Evolutionary conservation across 2,888 invertebrate species (phyloP).

Genomic region (Blastobasis lacticolella): DNA sequence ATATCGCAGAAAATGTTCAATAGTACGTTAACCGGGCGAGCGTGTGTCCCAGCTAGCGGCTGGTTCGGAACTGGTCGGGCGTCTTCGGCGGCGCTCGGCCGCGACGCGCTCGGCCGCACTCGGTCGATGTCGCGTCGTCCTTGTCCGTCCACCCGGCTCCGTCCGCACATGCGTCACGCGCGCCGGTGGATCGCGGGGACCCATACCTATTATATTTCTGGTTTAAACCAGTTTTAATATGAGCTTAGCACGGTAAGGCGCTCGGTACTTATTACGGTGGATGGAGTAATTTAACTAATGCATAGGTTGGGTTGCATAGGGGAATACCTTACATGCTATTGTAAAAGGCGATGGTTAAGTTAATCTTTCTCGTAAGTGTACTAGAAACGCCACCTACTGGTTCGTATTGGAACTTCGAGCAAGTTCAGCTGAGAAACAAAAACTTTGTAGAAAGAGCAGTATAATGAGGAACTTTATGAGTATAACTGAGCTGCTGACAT

Average conservation of each 20-base stretch:
- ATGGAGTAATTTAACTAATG: too few species aligned
- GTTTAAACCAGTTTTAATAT: constrained; percentile 4
- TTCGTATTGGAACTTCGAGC: too few species aligned
- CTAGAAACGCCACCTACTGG: too few species aligned
- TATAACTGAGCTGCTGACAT: too few species aligned
- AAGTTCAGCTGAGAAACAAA: too few species aligned
- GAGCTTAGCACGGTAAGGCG: not conserved
- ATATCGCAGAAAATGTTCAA: constrained; percentile 61
- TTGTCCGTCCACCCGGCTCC: constrained; percentile 34
- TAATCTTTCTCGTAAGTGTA: too few species aligned
- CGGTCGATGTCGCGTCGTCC: constrained; percentile 11
- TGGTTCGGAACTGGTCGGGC: constrained; percentile 60
- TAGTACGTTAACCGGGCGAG: constrained; percentile 47
- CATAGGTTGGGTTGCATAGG: too few species aligned
- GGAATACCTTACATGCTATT: too few species aligned
- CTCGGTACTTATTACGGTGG: too few species aligned
- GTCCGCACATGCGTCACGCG: constrained; percentile 44
- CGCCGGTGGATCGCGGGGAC: constrained; percentile 19
- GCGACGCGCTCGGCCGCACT: constrained; percentile 9
- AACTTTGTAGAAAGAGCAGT: too few species aligned
- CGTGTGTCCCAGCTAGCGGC: constrained; percentile 45
- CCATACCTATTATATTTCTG: constrained; percentile 8
- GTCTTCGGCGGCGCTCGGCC: constrained; percentile 40
- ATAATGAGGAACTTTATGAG: too few species aligned
- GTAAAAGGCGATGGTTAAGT: too few species aligned